Evolutionary conservation across 2,797 vertebrate species (phyloP), one percentile per base, ranked within the genome.

Genomic region (Urosaurus nigricauda): DNA sequence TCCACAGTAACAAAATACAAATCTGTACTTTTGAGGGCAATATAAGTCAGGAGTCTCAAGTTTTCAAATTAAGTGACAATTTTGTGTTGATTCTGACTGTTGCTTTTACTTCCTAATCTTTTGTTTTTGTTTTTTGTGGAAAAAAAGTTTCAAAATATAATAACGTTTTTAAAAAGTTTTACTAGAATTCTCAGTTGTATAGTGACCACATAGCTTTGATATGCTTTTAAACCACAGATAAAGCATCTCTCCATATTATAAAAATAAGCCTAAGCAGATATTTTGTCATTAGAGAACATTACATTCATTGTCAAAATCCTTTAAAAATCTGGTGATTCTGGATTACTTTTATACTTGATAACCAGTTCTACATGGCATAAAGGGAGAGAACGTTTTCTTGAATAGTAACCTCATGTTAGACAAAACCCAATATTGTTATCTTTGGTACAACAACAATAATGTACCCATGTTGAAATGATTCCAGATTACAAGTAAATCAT

Each of bases 271-370:
- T 85, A 75, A 58, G 51, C 70, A n/a, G 37, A 17, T 21, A 58
- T 87, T 84, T 87, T 90, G 51, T 88, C 21, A 79, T 35, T 90
- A 56, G 65, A 68, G 37, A 85, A 19, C 40, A 84, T 14, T 83
- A 90, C 90, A 32, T 47, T 83, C n/a, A 88, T 43, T 86, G 85
- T 7, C 11, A 87, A 90, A 86, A 73, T 24, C 29, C 12, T 74
- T 53, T 51, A 81, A 60, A 0, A 0, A 56, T 74, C 17, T 85
- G 8, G 47, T 79, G 65, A 86, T 86, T 87, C 88, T 87, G 83
- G 29, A 85, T 35, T 2, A 71, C 40, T 78, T 73, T 19, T 2
- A 43, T 40, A 21, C 1, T 21, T 43, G 73, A 60, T 47, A 24
- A 8, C 43, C 53, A 3, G 4, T 5, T 47, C 0, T 56, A n/a